Evolutionary conservation across 1,140 invertebrate species (phyloP), one percentile per base, ranked within the genome.

Genomic region (Drosophila oshimai): DNA sequence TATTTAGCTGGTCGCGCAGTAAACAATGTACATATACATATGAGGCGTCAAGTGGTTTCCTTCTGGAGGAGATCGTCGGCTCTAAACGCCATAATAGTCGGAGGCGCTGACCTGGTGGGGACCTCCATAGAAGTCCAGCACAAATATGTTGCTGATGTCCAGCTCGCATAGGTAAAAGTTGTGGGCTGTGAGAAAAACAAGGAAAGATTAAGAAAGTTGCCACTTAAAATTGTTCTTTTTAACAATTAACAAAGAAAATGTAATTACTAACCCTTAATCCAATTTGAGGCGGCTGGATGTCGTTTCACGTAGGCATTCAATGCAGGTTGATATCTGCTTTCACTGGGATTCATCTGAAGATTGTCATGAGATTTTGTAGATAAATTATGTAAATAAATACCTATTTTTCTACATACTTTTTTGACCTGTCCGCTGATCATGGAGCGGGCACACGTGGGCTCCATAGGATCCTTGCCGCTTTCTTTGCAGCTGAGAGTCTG

Each of bases 71-170:
- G 9, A 6, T 15, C 1, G 6, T 79, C 12, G 86, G 46, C 72
- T 45, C 9, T 44, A 18, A 41, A 68, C 26, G 9, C 71, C 71
- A 28, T 90, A 93, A 76, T 96, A 96, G 33, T 95, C 94, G 1
- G 92, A 81, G 0, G 93, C 74, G 0, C 91, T 91, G 6, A 96
- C 93, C 71, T 93, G 92, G 65, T 94, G 93, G 1, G 95, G 94
- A 9, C 96, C 96, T 5, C 96, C 96, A 88, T 96, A 96, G 80
- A 93, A 95, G 80, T 96, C 95, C 39, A 96, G 87, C 51, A 96
- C 93, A 20, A 92, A 93, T 39, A 97, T 95, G 70, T 95, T 93
- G 7, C 90, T 89, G 20, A 96, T 95, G 37, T 95, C 92, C 73
- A 97, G 65, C 91, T 95, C 95, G 0, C 94, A 95, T 12, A 96